Evolutionary conservation across 1,140 invertebrate species (phyloP), one percentile per base, ranked within the genome.

Genomic region (Vollenhovia emeryi): DNA sequence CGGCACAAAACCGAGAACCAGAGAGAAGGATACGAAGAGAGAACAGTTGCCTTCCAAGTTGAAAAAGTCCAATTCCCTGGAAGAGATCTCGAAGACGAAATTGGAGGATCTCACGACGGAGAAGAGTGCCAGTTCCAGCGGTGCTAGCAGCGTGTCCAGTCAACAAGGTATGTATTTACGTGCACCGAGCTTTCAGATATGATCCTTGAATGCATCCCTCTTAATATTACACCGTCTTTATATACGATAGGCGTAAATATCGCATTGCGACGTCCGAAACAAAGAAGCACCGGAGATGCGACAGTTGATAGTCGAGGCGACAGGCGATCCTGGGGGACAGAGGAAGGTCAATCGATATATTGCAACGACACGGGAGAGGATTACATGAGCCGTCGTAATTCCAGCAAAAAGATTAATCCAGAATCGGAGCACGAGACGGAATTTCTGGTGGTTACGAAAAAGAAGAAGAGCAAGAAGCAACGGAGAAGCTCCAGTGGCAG

Each of bases 371-470:
- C 91, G 24, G 92, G 93, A 36, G 94, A 93, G 48, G 94, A 95
- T 90, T 95, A 94, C 48, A 92, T 89, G 45, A 92, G 91, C 71
- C 90, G 93, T 40, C 92, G 92, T 71, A 92, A 93, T 40, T 94
- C 93, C 30, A 93, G 92, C 43, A 94, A 94, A 85, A 94, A 95
- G 27, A 88, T 90, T 24, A 92, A 92, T 93, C 68, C 92, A 85
- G 94, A 95, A 43, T 71, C 90, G 64, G 92, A 95, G 88, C 89
- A 93, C 48, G 92, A 95, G 88, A 92, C 93, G 1, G 97, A 97
- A 74, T 97, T 97, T 93, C 95, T 96, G 88, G 96, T 97, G 30
- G 97, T 97, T 57, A 97, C 96, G 11, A 97, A 97, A 88, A 97
- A 97, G 88, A 97, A 97, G 89, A 96, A 96, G 85, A 96, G 96